Evolutionary conservation across 1,140 invertebrate species (phyloP), one percentile per base, ranked within the genome.

Genomic region (Cataglyphis hispanica): DNA sequence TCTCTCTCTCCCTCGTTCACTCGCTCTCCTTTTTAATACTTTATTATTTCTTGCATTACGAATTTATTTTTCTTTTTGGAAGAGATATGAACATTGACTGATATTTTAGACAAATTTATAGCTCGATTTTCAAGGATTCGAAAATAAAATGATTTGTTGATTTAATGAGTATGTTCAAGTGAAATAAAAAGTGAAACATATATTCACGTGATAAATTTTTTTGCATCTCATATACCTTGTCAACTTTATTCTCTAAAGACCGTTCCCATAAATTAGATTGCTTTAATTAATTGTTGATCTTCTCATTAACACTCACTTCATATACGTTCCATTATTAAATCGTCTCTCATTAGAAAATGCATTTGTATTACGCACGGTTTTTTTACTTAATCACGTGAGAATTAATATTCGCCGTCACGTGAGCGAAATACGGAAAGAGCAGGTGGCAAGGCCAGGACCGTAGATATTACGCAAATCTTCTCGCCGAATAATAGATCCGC

Each of bases 401-500:
- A 25, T 37, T 80, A 43, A 43, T 11, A 61, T 19, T n/a, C 27
- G 4, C 8, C 22, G 27, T 1, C 4, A 25, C 56, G 25, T 74
- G 27, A 46, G 10, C 53, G 67, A 72, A 83, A 83, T 83, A 74
- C 46, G 78, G 60, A 27, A 60, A 81, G 64, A 58, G 46, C 22
- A 81, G 43, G 22, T 70, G 19, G 16, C 27, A 70, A 81, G 11
- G 25, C 25, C 37, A 60, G 34, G n/a, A 46, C 34, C 31, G 10
- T 69, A 34, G 25, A 25, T 60, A 60, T 61, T 72, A 72, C 13
- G 37, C 67, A 61, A 74, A 37, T 34, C 13, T 37, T 40, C 5
- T 40, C 34, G 25, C 37, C 53, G 25, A 83, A 83, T 83, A 83
- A 83, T 74, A 83, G 13, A 83, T 72, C 6, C 22, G 34, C 60